A percentile compares a stretch with the other conserved stretches of the same genome.
These are phyloP conservation scores for Vanessa tameamea DNA, from an alignment of 1,140 invertebrate species.

Conservation along the genomic window DNA sequence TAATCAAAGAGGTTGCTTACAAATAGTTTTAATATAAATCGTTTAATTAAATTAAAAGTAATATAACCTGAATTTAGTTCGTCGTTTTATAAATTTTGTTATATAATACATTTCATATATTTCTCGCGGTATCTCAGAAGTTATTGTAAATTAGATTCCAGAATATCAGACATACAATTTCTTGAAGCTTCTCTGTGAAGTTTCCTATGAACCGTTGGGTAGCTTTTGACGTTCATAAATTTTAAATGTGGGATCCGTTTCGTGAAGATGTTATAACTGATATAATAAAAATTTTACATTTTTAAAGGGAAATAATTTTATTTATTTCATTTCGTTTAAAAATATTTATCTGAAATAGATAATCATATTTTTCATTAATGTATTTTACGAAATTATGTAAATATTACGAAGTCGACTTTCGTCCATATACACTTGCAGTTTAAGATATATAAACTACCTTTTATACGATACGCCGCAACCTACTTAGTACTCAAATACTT, in stretches of 20 bases:
- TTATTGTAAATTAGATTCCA: conserved; percentile 45
- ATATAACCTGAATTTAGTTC: background rate
- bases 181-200: conserved; percentile 35
- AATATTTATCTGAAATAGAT: too few relatives aligned
- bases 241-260: conserved; percentile 44
- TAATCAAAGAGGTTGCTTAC: too few relatives aligned
- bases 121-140: conserved; percentile 40
- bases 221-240: conserved; percentile 49
- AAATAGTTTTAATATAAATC: too few relatives aligned
- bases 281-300: conserved; percentile 11
- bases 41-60: background rate
- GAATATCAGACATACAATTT: conserved; percentile 41
- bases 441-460: too few relatives aligned
- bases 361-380: too few relatives aligned
- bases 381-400: too few relatives aligned
- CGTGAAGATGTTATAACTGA: conserved; percentile 32
- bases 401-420: too few relatives aligned
- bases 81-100: background rate
- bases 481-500: too few relatives aligned
- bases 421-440: too few relatives aligned
- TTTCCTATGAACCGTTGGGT: conserved; percentile 36
- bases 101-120: conserved; percentile 33
- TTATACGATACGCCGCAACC: too few relatives aligned
- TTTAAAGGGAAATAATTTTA: background rate
- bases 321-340: too few relatives aligned